Evolutionary conservation across 1,140 invertebrate genomes (phyloP), one percentile per base, ranked within the genome.

Genomic region (Dendrolimus punctatus): DNA sequence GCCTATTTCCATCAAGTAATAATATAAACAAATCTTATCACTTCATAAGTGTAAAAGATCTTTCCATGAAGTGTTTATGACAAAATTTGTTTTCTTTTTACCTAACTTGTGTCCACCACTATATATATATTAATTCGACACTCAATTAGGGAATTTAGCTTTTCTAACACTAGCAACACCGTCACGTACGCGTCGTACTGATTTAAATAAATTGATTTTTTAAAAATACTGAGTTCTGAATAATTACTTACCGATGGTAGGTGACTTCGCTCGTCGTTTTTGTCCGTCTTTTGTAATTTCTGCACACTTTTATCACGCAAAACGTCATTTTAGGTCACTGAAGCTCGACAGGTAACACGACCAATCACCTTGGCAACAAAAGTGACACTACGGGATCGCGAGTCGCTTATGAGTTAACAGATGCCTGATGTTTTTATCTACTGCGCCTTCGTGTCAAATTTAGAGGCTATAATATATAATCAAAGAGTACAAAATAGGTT

Each of bases 201-300:
- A 23, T 42, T 42, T 42, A 42, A 42, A 42, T 42, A 7, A 42
- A 42, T 42, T 42, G n/a, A 42, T 42, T 2, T 42, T 8, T n/a
- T 2, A 2, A 4, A 42, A 42, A 42, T n/a, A n/a, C 41, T 42
- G n/a, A 42, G 41, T 42, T 42, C 6, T 7, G 41, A 42, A n/a
- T 42, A n/a, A 8, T 42, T 42, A 42, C 41, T 42, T 42, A 42
- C 41, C 41, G 41, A 42, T 42, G 41, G n/a, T 42, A 42, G 41
- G 41, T 42, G n/a, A 42, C n/a, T 42, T 8, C n/a, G 6, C n/a
- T 42, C 6, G 41, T 4, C 6, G 41, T n/a, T 42, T n/a, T 42
- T 23, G 23, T 23, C 3, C 23, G 23, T 23, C 23, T 23, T 23
- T 23, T 23, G 23, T 23, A 23, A 23, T 23, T 23, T 23, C 23